Base-by-base conservation (phyloP, 2,888 invertebrate species). In the Eubasilissa splendida region DNA sequence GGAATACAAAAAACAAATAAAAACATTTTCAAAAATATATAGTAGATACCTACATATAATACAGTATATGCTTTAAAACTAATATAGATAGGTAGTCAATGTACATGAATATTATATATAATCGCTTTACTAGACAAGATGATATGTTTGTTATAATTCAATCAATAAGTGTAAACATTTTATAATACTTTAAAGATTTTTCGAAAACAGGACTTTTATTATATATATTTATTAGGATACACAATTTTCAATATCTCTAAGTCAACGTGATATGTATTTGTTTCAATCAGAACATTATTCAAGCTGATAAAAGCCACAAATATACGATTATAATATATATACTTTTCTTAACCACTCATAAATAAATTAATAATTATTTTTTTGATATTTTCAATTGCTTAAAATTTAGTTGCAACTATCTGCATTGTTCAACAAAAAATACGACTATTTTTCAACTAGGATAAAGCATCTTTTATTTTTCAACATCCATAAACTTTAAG, bases 401-500 rank as follows among this genome's bases (percentile, higher is more conserved):
- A 58, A n/a, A 42, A 42, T 58, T n/a, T 58, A 58, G 3, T 58
- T n/a, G 58, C 58, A n/a, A 8, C 58, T 58, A 58, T n/a, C 12
- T n/a, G n/a, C 2, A n/a, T 58, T n/a, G 5, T n/a, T 58, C 58
- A n/a, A n/a, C 58, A 58, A 58, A n/a, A 56, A n/a, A 58, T 58
- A 58, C 58, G 4, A 4, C n/a, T n/a, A 58, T n/a, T n/a, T 58
- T 22, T 54, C 71, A 8, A 33, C 54, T 71, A 71, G 22, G 5
- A 54, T 54, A 71, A 54, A 71, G 54, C 52, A 42, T 31, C 5
- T 53, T 71, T 54, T 11, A 71, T 31, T 31, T 53, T 53, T 71
- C 12, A 54, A 71, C 71, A 53, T 71, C 22, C 71, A 71, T 71
- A 71, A 71, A 71, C 22, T 71, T 54, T 71, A 71, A n/a, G 54